These are phyloP conservation scores for Pyxicephalus adspersus DNA, from an alignment of 2,113 vertebrate genomes.

Conservation along the genomic window DNA sequence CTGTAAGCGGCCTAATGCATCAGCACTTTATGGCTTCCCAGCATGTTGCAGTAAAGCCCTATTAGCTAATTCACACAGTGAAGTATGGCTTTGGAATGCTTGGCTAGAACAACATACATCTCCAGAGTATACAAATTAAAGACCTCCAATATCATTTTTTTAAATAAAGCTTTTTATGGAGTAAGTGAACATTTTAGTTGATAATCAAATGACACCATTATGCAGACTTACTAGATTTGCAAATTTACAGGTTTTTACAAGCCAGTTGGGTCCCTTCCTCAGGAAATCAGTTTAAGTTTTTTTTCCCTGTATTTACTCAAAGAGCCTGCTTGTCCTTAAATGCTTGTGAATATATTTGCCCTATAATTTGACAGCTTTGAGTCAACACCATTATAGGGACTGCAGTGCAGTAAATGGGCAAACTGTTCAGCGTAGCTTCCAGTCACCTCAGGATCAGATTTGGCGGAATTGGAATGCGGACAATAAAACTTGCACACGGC, in stretches of 20 bases:
- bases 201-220: constrained; percentile 80
- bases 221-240: constrained; percentile 77
- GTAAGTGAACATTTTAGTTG: constrained; percentile 68
- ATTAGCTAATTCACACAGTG: constrained; percentile 69
- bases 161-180: constrained; percentile 77
- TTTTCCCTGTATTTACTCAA: constrained; percentile 75
- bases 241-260: constrained; percentile 81
- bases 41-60: constrained; percentile 65
- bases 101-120: constrained; percentile 67
- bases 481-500: constrained; percentile 65
- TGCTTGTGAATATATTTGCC: constrained; percentile 77
- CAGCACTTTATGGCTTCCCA: constrained; percentile 66
- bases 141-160: constrained; percentile 74
- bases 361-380: constrained; percentile 75
- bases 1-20: constrained; percentile 47
- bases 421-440: constrained; percentile 74
- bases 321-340: constrained; percentile 78
- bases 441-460: constrained; percentile 71
- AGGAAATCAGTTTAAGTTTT: constrained; percentile 80
- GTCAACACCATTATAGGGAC: constrained; percentile 73
- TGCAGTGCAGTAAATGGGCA: constrained; percentile 72
- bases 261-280: constrained; percentile 79
- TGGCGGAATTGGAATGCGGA: constrained; percentile 67
- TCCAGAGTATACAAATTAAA: constrained; percentile 72
- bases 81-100: constrained; percentile 69